Evolutionary conservation across 2,113 vertebrate species (phyloP), one percentile per base, ranked within the genome.

Genomic region (Thymallus thymallus): DNA sequence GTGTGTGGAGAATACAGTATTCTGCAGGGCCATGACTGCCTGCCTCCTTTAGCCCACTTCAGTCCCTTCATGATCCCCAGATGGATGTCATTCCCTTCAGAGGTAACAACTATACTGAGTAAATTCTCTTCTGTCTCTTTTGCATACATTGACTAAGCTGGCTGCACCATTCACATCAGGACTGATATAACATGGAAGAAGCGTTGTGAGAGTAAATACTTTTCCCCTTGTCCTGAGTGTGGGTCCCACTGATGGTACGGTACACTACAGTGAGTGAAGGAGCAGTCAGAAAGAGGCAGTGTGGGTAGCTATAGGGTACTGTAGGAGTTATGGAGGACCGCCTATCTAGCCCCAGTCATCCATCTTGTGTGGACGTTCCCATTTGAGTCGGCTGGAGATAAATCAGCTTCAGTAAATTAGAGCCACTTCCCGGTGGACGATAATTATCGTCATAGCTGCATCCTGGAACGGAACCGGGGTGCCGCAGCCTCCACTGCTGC

Each of bases 371-470:
- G 88, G 83, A 76, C 82, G 73, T 89, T 83, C 72, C 69, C 89
- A 87, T 85, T 88, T 84, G 91, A 90, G 84, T 81, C 70, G 58
- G 85, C 85, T 82, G 82, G 84, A 88, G 85, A 93, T 94, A 93
- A 94, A 94, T 95, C 93, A 90, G 76, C 84, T 80, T 84, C 61
- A 85, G 84, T 95, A 92, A 94, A 93, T 94, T 91, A 89, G 80
- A 86, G 83, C 71, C 87, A 76, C 14, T 51, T 51, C 12, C 82
- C 85, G 81, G 88, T 86, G 87, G 87, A 91, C 75, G 79, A 72
- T 87, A 81, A 86, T 85, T 88, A 86, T 86, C 87, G 82, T 85
- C 82, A 86, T 81, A 86, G 90, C 88, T 90, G 87, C 86, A 78
- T 72, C 10, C 45, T 35, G 30, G 41, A 83, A 82, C 9, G 35